Conservation (phyloP, 2,797 vertebrate genomes). For the Cephalopachus bancanus region DNA sequence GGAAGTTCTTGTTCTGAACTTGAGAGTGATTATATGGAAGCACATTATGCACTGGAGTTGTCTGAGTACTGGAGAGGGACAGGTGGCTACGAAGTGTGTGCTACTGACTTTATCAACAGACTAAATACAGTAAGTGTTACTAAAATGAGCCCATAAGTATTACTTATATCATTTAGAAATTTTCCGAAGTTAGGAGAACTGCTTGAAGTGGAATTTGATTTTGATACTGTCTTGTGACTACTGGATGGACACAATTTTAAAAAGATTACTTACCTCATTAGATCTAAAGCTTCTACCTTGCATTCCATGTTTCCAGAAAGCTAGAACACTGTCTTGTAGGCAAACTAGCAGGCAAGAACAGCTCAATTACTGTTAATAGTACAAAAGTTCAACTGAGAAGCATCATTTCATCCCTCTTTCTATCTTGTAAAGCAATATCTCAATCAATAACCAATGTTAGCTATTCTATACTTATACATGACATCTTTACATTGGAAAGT, state of each 20-base stretch:
- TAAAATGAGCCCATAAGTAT: neutral
- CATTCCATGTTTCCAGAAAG: constrained; percentile 93
- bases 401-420: constrained; percentile 41
- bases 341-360: constrained; percentile 89
- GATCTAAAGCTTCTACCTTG: constrained; percentile 92
- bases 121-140: neutral
- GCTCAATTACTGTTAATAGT: constrained; percentile 80
- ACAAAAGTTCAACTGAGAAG: constrained; percentile 70
- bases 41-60: neutral
- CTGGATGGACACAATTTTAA: neutral
- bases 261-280: constrained; percentile 90
- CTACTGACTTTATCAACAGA: neutral
- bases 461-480: neutral
- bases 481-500: constrained; percentile 45
- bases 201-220: constrained; percentile 35
- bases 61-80: neutral
- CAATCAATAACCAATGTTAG: neutral
- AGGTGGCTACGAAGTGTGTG: neutral
- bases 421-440: neutral
- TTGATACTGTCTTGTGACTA: neutral
- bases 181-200: neutral
- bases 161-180: neutral
- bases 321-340: constrained; percentile 92
- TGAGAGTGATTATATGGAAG: neutral
- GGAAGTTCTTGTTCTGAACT: neutral